These are phyloP conservation scores for Brachyhypopomus gauderio DNA, from an alignment of 2,113 vertebrate genomes.

Conservation along the genomic window DNA sequence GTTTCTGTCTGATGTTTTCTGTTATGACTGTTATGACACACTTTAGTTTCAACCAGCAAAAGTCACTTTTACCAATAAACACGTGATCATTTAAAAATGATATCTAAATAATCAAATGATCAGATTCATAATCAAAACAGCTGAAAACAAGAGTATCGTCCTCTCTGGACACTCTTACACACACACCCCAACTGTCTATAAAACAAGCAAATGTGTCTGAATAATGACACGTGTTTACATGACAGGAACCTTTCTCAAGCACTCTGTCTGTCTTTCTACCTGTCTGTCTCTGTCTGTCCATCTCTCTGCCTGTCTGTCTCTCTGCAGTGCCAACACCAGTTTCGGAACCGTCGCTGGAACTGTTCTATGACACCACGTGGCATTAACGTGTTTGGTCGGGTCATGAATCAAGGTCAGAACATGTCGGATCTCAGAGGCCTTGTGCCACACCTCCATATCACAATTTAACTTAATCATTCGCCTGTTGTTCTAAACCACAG, in stretches of 20 bases:
- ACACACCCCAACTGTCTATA: too few species aligned
- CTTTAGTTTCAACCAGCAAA: not conserved
- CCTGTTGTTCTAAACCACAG: not conserved
- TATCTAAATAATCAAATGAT: not conserved
- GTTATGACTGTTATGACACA: not conserved
- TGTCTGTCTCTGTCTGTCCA: not conserved
- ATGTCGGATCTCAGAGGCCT: not conserved
- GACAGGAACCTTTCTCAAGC: too few species aligned
- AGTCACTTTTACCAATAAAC: not conserved
- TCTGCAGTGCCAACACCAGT: constrained; percentile 75
- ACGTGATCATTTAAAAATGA: too few species aligned
- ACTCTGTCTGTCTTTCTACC: not conserved
- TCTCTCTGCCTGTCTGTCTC: constrained; percentile 8
- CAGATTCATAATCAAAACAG: not conserved
- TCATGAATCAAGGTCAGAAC: constrained; percentile 75
- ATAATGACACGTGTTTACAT: too few species aligned
- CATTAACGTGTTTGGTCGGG: constrained; percentile 77
- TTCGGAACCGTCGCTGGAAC: constrained; percentile 75
- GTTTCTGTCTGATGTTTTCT: not conserved
- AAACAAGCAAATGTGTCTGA: too few species aligned
- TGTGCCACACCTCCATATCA: not conserved
- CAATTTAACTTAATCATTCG: too few species aligned
- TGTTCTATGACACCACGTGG: constrained; percentile 78
- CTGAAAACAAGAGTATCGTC: too few species aligned
- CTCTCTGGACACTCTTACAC: not conserved